A percentile compares a stretch with the other conserved stretches of the same genome.
Conservation (phyloP, 2,113 vertebrate species). For the Gnathonemus echidnorhynchus region DNA sequence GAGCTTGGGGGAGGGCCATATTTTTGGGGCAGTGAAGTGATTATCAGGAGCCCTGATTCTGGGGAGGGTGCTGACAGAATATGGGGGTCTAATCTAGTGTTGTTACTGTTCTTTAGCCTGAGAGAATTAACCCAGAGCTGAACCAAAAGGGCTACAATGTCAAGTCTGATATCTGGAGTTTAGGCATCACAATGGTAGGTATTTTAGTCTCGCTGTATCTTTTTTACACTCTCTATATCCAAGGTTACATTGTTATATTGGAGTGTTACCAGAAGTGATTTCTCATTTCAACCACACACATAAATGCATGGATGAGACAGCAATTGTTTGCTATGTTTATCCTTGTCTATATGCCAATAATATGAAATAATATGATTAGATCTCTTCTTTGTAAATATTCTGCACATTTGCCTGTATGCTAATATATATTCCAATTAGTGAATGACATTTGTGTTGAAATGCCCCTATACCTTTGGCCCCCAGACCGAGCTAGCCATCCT, state of each 20-base stretch:
- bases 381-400: neutral
- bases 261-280: neutral
- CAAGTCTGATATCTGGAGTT: slow-evolving; percentile 96
- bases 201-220: neutral
- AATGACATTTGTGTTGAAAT: neutral
- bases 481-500: slow-evolving; percentile 92
- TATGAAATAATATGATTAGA: neutral
- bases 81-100: neutral
- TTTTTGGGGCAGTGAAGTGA: neutral
- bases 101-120: slow-evolving; percentile 63
- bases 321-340: neutral
- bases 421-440: neutral
- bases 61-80: neutral
- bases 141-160: slow-evolving; percentile 97
- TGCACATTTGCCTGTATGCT: neutral
- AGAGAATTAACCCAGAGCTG: slow-evolving; percentile 94
- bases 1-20: neutral
- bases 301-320: neutral
- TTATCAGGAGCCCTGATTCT: neutral
- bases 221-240: neutral
- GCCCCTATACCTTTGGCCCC: neutral
- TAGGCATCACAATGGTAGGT: slow-evolving; percentile 91
- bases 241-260: neutral
- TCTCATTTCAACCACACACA: neutral
- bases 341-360: neutral